Percentiles rank a stretch among this genome's conserved stretches.
These are phyloP conservation scores for Drosophila lowei DNA, from an alignment of 1,140 invertebrate species.

Conservation along the genomic window DNA sequence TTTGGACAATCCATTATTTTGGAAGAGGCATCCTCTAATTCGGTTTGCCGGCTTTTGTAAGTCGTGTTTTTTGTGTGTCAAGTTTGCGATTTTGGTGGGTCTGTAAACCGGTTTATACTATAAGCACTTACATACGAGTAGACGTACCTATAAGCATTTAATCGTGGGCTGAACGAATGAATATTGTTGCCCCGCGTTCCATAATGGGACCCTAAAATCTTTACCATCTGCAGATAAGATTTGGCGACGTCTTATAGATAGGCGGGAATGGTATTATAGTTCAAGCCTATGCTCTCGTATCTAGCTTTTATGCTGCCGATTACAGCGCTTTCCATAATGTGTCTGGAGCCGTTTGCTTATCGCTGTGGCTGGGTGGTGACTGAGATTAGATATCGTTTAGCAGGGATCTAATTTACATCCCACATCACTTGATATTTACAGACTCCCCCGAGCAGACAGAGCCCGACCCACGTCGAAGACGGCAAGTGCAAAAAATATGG, in stretches of 20 bases:
- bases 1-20: not conserved
- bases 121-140: slow-evolving; percentile 25
- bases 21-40: slow-evolving; percentile 7
- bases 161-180: slow-evolving; percentile 14
- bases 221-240: slow-evolving; percentile 19
- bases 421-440: slow-evolving; percentile 31
- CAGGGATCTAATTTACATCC: slow-evolving; percentile 32
- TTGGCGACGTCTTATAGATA: not conserved
- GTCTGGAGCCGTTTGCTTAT: slow-evolving; percentile 21
- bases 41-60: slow-evolving; percentile 17
- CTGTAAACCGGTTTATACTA: slow-evolving; percentile 28
- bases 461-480: slow-evolving; percentile 11
- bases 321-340: slow-evolving; percentile 17
- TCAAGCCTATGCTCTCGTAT: slow-evolving; percentile 22
- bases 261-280: not conserved
- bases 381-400: slow-evolving; percentile 44
- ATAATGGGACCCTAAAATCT: slow-evolving; percentile 38
- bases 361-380: slow-evolving; percentile 13
- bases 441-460: slow-evolving; percentile 23
- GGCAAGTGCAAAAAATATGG: slow-evolving; percentile 43
- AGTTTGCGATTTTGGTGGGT: slow-evolving; percentile 21
- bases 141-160: slow-evolving; percentile 1
- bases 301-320: slow-evolving; percentile 44
- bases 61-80: slow-evolving; percentile 54
- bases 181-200: not conserved